Conservation (phyloP, 2,888 invertebrate species). For the Euplexia lucipara region DNA sequence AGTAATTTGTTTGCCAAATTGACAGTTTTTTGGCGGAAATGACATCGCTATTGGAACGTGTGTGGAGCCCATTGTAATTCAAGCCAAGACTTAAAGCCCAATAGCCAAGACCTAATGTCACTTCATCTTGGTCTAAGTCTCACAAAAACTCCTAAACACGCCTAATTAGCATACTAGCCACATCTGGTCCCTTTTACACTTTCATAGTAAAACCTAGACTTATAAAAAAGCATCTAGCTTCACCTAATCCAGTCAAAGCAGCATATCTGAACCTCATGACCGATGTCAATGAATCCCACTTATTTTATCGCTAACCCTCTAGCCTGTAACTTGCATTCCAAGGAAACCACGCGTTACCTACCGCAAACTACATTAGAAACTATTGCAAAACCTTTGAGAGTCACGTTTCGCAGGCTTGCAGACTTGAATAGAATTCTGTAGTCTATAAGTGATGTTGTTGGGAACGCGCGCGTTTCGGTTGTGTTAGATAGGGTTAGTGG, state of each 20-base stretch:
- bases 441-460: conserved; percentile 55
- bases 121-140: background rate
- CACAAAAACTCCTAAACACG: background rate
- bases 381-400: conserved; percentile 64
- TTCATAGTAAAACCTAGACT: conserved; percentile 57
- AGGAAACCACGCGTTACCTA: conserved; percentile 63
- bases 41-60: too few relatives aligned
- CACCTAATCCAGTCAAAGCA: conserved; percentile 80
- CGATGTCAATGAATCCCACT: conserved; percentile 86
- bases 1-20: too few relatives aligned
- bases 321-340: conserved; percentile 71
- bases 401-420: conserved; percentile 67
- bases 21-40: too few relatives aligned
- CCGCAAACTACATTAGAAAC: conserved; percentile 65
- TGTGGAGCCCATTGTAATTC: too few relatives aligned
- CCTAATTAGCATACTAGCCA: conserved; percentile 15
- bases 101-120: background rate
- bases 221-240: conserved; percentile 70
- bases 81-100: background rate
- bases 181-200: conserved; percentile 6
- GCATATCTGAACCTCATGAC: conserved; percentile 79
- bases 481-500: conserved; percentile 62
- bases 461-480: conserved; percentile 73
- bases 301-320: conserved; percentile 78
- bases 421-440: conserved; percentile 62